Base-by-base conservation (phyloP, 1,140 invertebrate species). In the Phenacoccus solenopsis region DNA sequence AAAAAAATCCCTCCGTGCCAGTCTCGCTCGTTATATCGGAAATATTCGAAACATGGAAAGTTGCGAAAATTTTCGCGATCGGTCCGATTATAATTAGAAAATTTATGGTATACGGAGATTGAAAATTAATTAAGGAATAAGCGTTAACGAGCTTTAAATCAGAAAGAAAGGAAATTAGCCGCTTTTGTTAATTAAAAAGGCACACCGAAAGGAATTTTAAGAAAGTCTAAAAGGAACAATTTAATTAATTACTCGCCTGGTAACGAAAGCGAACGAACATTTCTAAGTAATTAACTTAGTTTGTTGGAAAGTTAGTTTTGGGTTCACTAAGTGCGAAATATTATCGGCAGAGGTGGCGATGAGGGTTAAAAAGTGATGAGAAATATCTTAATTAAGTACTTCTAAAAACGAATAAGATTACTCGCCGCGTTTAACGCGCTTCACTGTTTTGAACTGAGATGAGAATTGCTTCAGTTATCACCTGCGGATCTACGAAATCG, bases 121-220 rank as follows among this genome's bases (percentile, higher is more conserved):
- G 59, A 64, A 64, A 64, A 64, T 64, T 64, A 64, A 64, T 64
- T 64, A 64, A 64, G 59, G 59, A 64, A 64, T 64, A 64, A 64
- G 59, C 59, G 21, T 64, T 64, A 64, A 64, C 59, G 59, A 64
- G 59, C 59, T 64, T 64, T 64, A 64, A 64, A 64, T 64, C 59
- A 64, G 25, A 24, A 64, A 64, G 59, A 64, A 64, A 64, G 59
- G 59, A 64, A 64, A 64, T 64, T 64, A 64, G 59, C 59, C 59
- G 59, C 25, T 64, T 64, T 64, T 64, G 59, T 64, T 64, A 64
- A 64, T 64, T 64, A 64, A 64, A 64, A 64, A 64, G 25, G 59
- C 59, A 64, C 59, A 25, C 59, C 59, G 59, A 64, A 64, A 64
- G 38, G 59, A 64, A 64, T 64, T 64, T 64, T 64, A 64, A 64